Base-by-base conservation (phyloP, 1,140 invertebrate species). In the Ceratosolen solmsi region DNA sequence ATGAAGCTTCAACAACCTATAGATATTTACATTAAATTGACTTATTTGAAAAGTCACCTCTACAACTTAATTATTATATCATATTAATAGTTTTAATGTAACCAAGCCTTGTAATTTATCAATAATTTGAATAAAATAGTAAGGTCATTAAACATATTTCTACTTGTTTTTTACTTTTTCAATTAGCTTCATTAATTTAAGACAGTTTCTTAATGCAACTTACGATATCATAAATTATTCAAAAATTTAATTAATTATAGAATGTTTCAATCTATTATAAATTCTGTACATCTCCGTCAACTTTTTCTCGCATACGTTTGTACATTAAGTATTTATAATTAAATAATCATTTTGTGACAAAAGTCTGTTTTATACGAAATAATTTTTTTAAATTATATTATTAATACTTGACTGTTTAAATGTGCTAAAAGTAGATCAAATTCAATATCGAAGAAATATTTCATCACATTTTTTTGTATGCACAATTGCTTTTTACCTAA, bases 161-260 rank as follows among this genome's bases (percentile, higher is more conserved):
- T 38, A 5, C 2, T 33, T 3, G 17, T 27, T 63, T 63, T 63
- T 36, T 11, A 9, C 13, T 38, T 9, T 15, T 1, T n/a, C 2
- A 33, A 68, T 68, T 38, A 7, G 2, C 33, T 68, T 7, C 17
- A 38, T 68, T 22, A 68, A 68, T 68, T 38, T 33, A 68, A 68
- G n/a, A n/a, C 20, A 38, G 33, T 33, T 38, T 68, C 33, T 38
- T 68, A 68, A 68, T 68, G 8, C 7, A 68, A 38, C 3, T 68
- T 68, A n/a, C 15, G 22, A 38, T 38, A 68, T n/a, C 27, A 8
- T 38, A 38, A 38, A 8, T 25, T 38, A 36, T 68, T 68, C 20
- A n/a, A 20, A 17, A 36, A 68, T 68, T 68, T 68, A 68, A 68
- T 68, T 38, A 38, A 68, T 68, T 68, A 38, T n/a, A 9, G 5